phyloP scores from a whole-genome alignment of 2,113 vertebrate species.

The Struthio camelus region DNA sequence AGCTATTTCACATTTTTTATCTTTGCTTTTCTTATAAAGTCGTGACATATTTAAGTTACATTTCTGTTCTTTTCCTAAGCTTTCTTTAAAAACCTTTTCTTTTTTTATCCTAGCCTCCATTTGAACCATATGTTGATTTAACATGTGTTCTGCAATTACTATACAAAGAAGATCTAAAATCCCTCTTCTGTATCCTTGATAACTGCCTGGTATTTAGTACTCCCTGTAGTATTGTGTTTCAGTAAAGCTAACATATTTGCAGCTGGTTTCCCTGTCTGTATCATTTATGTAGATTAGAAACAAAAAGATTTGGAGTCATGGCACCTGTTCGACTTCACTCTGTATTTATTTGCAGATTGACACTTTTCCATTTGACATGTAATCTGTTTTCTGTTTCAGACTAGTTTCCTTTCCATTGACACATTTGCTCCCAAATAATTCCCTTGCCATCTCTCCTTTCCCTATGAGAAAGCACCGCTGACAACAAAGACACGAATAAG shows the following conservation, averaged over 20 bases:
- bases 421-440: not conserved
- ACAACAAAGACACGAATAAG: not conserved
- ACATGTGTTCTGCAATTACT: not conserved
- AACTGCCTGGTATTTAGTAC: constrained; percentile 16
- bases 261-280: constrained; percentile 14
- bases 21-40: not conserved
- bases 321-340: not conserved
- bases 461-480: not conserved
- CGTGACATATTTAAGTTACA: not conserved
- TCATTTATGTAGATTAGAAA: constrained; percentile 25
- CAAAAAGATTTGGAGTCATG: not conserved
- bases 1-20: not conserved
- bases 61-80: not conserved
- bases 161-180: not conserved
- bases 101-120: not conserved
- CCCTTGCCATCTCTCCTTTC: not conserved
- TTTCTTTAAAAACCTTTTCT: not conserved
- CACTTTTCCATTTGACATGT: not conserved
- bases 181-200: not conserved
- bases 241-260: constrained; percentile 30
- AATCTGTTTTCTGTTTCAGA: constrained; percentile 33
- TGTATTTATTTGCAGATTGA: not conserved
- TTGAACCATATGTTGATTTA: not conserved
- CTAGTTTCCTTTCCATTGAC: constrained; percentile 9
- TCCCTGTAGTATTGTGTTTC: not conserved